These are phyloP conservation scores for Xenops minutus DNA, from an alignment of 2,797 vertebrate genomes.

Conservation along the genomic window DNA sequence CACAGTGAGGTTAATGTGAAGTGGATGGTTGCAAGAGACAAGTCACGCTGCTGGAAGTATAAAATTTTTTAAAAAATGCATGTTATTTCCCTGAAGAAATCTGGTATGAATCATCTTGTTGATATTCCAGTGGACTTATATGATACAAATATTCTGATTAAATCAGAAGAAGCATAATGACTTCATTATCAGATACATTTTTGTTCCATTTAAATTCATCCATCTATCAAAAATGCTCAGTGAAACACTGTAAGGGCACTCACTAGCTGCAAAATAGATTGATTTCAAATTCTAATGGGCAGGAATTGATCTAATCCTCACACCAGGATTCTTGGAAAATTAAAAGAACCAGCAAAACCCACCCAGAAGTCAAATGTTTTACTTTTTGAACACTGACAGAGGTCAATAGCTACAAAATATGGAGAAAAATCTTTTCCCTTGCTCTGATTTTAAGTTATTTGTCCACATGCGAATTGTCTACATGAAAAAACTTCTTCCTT, in stretches of 20 bases:
- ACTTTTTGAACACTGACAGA: neutral
- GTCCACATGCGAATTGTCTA: neutral
- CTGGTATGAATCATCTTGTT: neutral
- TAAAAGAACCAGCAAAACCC: neutral
- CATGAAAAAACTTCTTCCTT: neutral
- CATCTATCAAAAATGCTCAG: constrained; percentile 43
- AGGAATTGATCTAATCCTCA: constrained; percentile 49
- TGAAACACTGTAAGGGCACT: constrained; percentile 6
- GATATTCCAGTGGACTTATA: constrained; percentile 35
- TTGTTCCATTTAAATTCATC: constrained; percentile 35
- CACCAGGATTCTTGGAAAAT: neutral
- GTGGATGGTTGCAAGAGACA: neutral
- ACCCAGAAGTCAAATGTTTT: neutral
- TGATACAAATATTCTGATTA: constrained; percentile 42
- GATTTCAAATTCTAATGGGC: constrained; percentile 56
- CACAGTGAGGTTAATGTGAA: neutral
- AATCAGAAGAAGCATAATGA: constrained; percentile 36
- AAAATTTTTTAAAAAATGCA: neutral
- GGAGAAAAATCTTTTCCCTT: neutral
- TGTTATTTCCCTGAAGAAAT: neutral
- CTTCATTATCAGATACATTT: constrained; percentile 44
- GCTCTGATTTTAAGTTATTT: neutral
- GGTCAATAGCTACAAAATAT: neutral
- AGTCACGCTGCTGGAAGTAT: neutral
- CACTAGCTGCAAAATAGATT: constrained; percentile 33